Evolutionary conservation across 1,140 invertebrate genomes (phyloP).

Genomic region (Drosophila repleta): DNA sequence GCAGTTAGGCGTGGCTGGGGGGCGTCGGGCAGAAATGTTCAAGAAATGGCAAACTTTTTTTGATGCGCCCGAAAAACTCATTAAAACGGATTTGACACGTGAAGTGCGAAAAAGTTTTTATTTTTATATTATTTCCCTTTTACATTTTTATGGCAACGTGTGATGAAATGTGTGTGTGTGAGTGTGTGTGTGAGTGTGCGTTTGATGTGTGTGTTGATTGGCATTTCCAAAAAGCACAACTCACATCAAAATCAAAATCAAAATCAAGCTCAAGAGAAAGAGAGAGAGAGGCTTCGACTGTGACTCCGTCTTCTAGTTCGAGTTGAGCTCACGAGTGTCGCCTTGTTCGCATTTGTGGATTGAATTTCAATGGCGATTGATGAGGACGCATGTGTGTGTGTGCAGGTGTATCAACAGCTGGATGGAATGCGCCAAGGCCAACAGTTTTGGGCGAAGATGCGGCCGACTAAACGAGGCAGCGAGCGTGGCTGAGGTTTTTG

Average conservation of each 20-base stretch:
- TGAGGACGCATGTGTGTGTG: conserved; percentile 47
- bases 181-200: conserved; percentile 41
- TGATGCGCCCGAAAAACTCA: conserved; percentile 83
- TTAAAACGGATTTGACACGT: conserved; percentile 84
- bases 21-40: conserved; percentile 53
- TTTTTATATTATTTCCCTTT: conserved; percentile 83
- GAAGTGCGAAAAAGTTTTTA: conserved; percentile 81
- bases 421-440: conserved; percentile 26
- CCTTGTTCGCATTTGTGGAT: conserved; percentile 74
- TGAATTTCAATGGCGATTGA: conserved; percentile 83
- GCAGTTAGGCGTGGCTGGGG: neutral
- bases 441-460: neutral
- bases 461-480: conserved; percentile 46
- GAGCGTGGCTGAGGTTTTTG: conserved; percentile 27
- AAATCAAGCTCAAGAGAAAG: neutral
- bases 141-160: conserved; percentile 83
- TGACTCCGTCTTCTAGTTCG: neutral
- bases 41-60: conserved; percentile 80
- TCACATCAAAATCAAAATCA: conserved; percentile 61
- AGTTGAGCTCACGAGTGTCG: conserved; percentile 51
- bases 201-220: conserved; percentile 77
- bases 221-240: conserved; percentile 58
- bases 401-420: conserved; percentile 26
- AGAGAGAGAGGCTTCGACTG: neutral
- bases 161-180: conserved; percentile 29